Base-by-base conservation (phyloP, 2,113 vertebrate species). In the Mus pahari region DNA sequence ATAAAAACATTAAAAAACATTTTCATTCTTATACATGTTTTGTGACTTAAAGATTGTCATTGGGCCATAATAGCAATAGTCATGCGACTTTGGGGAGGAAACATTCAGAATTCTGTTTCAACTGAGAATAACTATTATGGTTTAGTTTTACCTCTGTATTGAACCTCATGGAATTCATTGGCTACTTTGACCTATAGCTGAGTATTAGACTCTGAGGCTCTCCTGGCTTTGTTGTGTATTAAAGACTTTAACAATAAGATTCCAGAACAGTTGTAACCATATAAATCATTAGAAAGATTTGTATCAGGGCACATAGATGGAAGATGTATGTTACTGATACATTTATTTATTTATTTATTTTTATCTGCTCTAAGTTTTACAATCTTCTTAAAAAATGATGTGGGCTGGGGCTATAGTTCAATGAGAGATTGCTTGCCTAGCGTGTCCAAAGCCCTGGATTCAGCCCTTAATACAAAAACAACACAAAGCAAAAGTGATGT, bases 21-120 rank as follows among this genome's bases (percentile, higher is more conserved):
- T 73, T 45, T 19, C 5, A 50, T 66, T 31, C 36, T 20, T 53
- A 3, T 74, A 68, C 12, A 17, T 19, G 42, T 84, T 86, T 95
- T 92, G 58, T 92, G 64, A 94, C 78, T 95, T 95, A 55, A 96
- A 94, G 33, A 48, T 86, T 89, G 14, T 82, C 36, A 33, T 86
- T 92, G 31, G 83, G 17, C 39, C 70, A 31, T 24, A 73, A 13
- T 68, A 66, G 36, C 77, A 83, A 58, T 91, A n/a, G 22, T 66
- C 60, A 31, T 74, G 62, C 94, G 82, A 83, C 53, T 96, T 75
- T 71, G 58, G 31, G 13, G 10, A 73, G 53, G 62, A 33, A 36
- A 86, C 86, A 50, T 94, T 55, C 1, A 81, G n/a, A 93, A 81
- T 28, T 93, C 14, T 55, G 31, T 74, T 89, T 93, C 42, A 95